These are phyloP conservation scores for Rhynchophorus ferrugineus DNA, from an alignment of 1,140 invertebrate genomes.

Conservation along the genomic window DNA sequence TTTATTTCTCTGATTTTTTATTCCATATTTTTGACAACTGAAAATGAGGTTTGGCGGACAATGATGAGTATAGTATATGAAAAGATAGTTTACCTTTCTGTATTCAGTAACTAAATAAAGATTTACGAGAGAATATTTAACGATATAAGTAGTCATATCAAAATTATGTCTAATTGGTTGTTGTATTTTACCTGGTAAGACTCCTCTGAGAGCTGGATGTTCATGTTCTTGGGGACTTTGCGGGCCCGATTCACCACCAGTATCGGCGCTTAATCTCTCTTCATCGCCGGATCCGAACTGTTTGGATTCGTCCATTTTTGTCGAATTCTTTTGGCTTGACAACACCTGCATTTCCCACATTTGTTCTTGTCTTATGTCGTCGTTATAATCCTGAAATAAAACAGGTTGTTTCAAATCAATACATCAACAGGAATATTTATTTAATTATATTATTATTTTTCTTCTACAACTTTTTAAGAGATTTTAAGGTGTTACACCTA, in stretches of 20 bases:
- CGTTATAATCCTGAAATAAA: constrained; percentile 60
- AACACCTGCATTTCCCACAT: constrained; percentile 71
- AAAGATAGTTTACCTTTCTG: no score
- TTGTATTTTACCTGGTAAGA: constrained; percentile 42
- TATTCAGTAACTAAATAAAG: no score
- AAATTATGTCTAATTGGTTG: no score
- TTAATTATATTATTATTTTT: neutral
- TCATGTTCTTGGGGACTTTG: constrained; percentile 41
- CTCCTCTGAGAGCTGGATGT: constrained; percentile 37
- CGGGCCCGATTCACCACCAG: constrained; percentile 35
- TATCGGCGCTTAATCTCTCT: constrained; percentile 30
- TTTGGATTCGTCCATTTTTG: constrained; percentile 32
- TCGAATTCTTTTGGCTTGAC: constrained; percentile 34
- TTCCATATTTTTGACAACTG: no score
- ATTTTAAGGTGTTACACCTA: neutral
- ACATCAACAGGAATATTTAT: no score
- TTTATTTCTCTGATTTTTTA: no score
- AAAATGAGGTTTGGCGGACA: no score
- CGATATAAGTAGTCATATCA: no score
- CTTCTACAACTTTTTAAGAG: neutral
- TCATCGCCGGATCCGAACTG: constrained; percentile 22
- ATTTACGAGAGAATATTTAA: no score
- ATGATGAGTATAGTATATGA: no score
- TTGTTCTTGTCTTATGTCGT: constrained; percentile 78
- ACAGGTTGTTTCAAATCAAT: no score